Base-by-base conservation (phyloP, 2,888 invertebrate genomes). In the Beris chalybata region DNA sequence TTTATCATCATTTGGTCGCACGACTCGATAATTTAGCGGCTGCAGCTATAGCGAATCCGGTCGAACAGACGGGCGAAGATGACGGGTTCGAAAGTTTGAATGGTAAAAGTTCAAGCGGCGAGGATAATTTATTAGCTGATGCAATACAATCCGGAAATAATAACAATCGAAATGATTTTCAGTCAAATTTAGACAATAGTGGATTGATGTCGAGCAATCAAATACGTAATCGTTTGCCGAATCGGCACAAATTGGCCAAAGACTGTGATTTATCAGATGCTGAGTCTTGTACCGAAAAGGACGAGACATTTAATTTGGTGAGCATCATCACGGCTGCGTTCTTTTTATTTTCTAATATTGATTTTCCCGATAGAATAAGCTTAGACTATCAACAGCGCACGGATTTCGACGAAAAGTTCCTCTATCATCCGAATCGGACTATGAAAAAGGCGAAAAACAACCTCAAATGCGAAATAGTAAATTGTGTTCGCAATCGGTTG, bases 81-180 rank as follows among this genome's bases (percentile, higher is more conserved):
- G 92, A 93, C 75, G 93, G 92, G 12, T 92, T 93, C 74, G 93
- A 93, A 81, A 92, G 92, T 77, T 83, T 93, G 7, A 92, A 91
- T 74, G 91, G 91, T 9, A 91, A 91, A 76, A 89, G 89, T 71
- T 91, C 91, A 0, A 89, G 89, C 74, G 85, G 85, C 52, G 83
- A 84, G 72, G 83, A 82, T 68, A 73, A 72, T 63, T 69, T 67
- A 4, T n/a, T 54, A 9, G 38, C 31, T 52, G 30, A 43, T 29
- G 53, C 13, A 6, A 7, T 43, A 32, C 55, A 64, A 43, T 52
- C 6, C 38, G 30, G n/a, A 30, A 43, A 32, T 30, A 52, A 22
- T 4, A 31, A 43, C 38, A 54, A 12, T 15, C 31, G 47, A 29
- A 44, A 13, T 13, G 48, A 32, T 32, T 32, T 50, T 45, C 55